phyloP scores from a whole-genome alignment of 37 sponge, comb jelly and placozoan genomes.

The Lycopodina hypogea region DNA sequence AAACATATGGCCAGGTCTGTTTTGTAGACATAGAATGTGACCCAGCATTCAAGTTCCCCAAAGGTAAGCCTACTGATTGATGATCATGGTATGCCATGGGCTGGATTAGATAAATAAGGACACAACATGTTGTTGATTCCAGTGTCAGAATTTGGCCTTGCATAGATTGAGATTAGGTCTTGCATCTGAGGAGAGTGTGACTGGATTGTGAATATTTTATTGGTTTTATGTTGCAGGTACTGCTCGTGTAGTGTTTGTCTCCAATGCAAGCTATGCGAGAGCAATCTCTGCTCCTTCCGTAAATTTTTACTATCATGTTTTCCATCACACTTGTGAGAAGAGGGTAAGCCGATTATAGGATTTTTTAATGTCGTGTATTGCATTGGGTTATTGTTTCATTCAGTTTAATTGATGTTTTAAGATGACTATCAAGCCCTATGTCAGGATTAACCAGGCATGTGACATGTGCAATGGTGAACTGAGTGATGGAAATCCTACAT shows the following conservation, averaged over 20 bases:
- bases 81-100: background rate
- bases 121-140: no score
- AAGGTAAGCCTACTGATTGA: conserved; percentile 64
- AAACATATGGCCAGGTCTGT: conserved; percentile 91
- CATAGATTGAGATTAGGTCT: no score
- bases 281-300: conserved; percentile 91
- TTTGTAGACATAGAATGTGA: conserved; percentile 98
- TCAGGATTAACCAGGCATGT: conserved; percentile 94
- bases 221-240: conserved; percentile 57
- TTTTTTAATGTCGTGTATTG: background rate
- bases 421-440: conserved; percentile 99
- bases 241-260: conserved; percentile 86
- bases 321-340: conserved; percentile 86
- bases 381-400: background rate
- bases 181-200: background rate
- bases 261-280: conserved; percentile 79
- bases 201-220: background rate
- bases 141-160: no score
- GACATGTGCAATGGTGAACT: conserved; percentile 94
- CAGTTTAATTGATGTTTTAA: conserved; percentile 12
- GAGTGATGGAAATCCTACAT: conserved; percentile 84
- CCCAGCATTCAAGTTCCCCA: conserved; percentile 98
- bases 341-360: conserved; percentile 42
- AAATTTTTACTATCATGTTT: conserved; percentile 81
- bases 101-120: no score